Evolutionary conservation across 2,888 invertebrate genomes (phyloP), one percentile per base, ranked within the genome.

Genomic region (Chouioia cunea): DNA sequence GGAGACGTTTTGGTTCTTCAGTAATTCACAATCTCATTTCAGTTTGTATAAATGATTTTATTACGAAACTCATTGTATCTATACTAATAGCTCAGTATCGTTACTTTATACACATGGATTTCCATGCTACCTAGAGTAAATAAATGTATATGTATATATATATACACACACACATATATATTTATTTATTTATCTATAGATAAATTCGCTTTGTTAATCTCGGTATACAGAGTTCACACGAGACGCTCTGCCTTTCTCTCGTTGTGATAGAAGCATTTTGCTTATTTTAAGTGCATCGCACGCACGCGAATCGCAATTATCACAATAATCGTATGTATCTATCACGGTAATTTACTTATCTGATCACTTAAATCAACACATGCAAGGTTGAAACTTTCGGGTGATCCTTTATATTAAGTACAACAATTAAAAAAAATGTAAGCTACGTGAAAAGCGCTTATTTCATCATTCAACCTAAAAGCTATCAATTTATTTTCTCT

Each of bases 41-140:
- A 22, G 18, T 71, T 69, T 66, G 16, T 63, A 67, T 54, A 58
- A 63, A 65, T 66, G 57, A 8, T 66, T 69, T 72, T 69, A 72
- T 72, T 72, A 69, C 53, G 62, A 69, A 72, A 69, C 58, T 36
- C 36, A 36, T 23, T 59, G 23, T 63, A 58, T 44, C 20, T 43
- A 10, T 15, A 44, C 36, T 57, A 16, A 22, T 52, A 48, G 10
- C 52, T 50, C 54, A 66, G 43, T 50, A 48, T 62, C 18, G 23
- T 27, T 16, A 50, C 22, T 64, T n/a, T n/a, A 20, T 27, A 54
- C 56, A 65, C 20, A 72, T 60, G 16, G 48, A 59, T 62, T 62
- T 20, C 65, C 3, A 47, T 64, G 48, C 27, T 59, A 66, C 63
- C 18, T 47, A 64, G 67, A 67, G 58, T 64, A 71, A 67, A 71